Conservation (phyloP, 2,797 vertebrate species). For the Hybognathus amarus region DNA sequence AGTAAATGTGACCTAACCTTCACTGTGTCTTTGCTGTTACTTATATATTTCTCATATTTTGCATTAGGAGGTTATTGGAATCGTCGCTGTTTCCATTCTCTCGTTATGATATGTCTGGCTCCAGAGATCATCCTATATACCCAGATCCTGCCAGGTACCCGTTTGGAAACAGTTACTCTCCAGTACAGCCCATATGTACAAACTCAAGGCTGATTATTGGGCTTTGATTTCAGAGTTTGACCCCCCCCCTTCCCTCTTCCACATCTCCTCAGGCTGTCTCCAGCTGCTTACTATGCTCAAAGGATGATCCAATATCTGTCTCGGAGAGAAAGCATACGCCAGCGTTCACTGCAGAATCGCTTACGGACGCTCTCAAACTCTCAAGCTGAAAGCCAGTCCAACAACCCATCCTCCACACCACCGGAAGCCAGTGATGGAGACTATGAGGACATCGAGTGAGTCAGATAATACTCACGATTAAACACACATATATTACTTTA, state of each 20-base stretch:
- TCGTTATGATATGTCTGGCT: constrained; percentile 95
- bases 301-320: constrained; percentile 99
- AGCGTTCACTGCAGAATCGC: constrained; percentile 97
- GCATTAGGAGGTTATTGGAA: constrained; percentile 91
- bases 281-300: constrained; percentile 98
- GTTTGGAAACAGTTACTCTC: neutral
- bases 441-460: constrained; percentile 96
- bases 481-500: neutral
- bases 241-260: neutral
- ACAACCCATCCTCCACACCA: constrained; percentile 80
- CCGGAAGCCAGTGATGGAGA: constrained; percentile 94
- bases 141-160: constrained; percentile 96
- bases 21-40: neutral
- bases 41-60: constrained; percentile 28
- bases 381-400: constrained; percentile 86
- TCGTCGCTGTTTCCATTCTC: constrained; percentile 95
- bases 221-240: neutral
- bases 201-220: neutral
- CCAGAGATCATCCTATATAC: constrained; percentile 97
- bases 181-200: neutral
- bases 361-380: constrained; percentile 84
- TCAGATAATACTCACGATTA: neutral
- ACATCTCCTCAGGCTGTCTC: constrained; percentile 85
- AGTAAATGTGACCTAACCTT: neutral
- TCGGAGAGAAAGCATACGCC: constrained; percentile 95